Evolutionary conservation across 2,797 vertebrate species (phyloP).

Genomic region (Myoxocephalus aenaeus): DNA sequence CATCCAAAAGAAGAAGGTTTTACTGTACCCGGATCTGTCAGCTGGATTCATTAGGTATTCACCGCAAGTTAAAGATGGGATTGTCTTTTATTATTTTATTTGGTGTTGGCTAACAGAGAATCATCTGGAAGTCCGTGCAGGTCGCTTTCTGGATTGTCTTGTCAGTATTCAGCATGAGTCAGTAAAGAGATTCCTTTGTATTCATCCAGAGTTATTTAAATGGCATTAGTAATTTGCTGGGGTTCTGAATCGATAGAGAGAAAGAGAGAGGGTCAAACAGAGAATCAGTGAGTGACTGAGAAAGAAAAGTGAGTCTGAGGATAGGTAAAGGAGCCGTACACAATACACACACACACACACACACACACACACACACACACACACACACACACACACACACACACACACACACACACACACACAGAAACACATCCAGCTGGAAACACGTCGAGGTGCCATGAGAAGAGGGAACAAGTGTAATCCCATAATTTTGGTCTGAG

Average conservation of each 20-base stretch:
- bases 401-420: conserved; percentile 10
- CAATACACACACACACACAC: background rate
- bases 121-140: conserved; percentile 13
- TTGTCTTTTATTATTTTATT: conserved; percentile 27
- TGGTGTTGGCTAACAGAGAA: conserved; percentile 4
- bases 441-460: background rate
- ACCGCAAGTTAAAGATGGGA: conserved; percentile 15
- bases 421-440: conserved; percentile 22
- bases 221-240: conserved; percentile 48
- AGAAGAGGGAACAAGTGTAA: conserved; percentile 39
- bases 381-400: conserved; percentile 25
- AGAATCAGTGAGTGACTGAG: conserved; percentile 18
- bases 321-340: background rate
- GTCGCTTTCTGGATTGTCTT: conserved; percentile 10
- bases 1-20: conserved; percentile 11
- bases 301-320: background rate
- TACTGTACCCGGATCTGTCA: conserved; percentile 19
- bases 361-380: background rate
- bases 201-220: conserved; percentile 54
- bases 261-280: conserved; percentile 34
- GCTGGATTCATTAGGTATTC: conserved; percentile 27
- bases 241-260: conserved; percentile 43
- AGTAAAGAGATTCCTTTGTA: conserved; percentile 37
- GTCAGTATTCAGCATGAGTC: conserved; percentile 34
- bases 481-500: conserved; percentile 25